Percentiles rank a stretch among this genome's conserved stretches.
phyloP scores from a whole-genome alignment of 2,888 invertebrate genomes.

The Xylophagus ater region DNA sequence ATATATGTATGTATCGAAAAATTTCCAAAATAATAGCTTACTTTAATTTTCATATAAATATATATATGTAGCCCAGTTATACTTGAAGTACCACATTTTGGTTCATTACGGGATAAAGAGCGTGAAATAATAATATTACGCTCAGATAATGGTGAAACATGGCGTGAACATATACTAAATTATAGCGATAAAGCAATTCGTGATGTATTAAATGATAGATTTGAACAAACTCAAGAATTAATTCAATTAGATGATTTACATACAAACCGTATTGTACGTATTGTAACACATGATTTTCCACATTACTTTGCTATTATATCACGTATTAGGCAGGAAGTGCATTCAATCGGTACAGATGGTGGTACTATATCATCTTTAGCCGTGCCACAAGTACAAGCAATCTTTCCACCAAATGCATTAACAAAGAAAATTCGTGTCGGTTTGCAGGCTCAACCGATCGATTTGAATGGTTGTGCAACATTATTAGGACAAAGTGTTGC shows the following conservation, averaged over 20 bases:
- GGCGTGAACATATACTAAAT: constrained; percentile 89
- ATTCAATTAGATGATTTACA: constrained; percentile 71
- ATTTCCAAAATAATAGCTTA: neutral
- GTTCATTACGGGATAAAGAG: constrained; percentile 84
- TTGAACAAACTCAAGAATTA: constrained; percentile 63
- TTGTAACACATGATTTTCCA: constrained; percentile 93
- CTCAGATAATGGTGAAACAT: constrained; percentile 95
- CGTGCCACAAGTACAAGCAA: constrained; percentile 74
- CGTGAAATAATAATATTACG: constrained; percentile 92
- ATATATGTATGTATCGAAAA: no score
- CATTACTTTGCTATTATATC: constrained; percentile 96
- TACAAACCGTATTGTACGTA: constrained; percentile 83
- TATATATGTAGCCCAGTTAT: constrained; percentile 62
- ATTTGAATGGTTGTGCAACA: constrained; percentile 71
- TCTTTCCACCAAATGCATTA: constrained; percentile 88
- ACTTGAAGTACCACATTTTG: constrained; percentile 95
- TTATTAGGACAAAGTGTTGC: constrained; percentile 91
- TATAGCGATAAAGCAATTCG: constrained; percentile 80
- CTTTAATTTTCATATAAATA: neutral
- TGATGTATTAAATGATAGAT: constrained; percentile 85
- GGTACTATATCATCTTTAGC: constrained; percentile 91
- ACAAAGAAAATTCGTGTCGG: constrained; percentile 99
- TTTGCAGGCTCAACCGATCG: constrained; percentile 91
- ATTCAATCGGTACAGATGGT: constrained; percentile 94
- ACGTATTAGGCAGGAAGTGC: constrained; percentile 90